Base-by-base conservation (phyloP, 2,888 invertebrate genomes). In the Apamea monoglypha region DNA sequence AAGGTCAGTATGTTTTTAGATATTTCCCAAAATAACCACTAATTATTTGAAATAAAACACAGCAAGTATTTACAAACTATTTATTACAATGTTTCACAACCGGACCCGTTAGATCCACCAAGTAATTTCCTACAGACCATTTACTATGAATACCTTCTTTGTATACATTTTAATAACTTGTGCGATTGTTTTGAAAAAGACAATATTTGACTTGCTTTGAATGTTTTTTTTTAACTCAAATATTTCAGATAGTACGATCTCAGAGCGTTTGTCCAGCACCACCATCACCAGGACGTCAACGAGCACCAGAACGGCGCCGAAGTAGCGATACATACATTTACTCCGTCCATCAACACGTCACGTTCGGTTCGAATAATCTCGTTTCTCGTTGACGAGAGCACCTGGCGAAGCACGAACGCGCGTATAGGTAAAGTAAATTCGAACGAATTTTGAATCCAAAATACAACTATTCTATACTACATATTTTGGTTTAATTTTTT, bases 81-180 rank as follows among this genome's bases (percentile, higher is more conserved):
- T 85, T 85, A 81, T 81, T 85, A 73, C 50, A 64, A 44, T 29
- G 18, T 53, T 73, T 81, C 82, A 82, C 85, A 68, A 80, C 81
- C 72, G 56, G 63, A 85, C 18, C 67, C 29, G 36, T 53, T 21
- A 25, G 53, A 63, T 84, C 85, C 67, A 61, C 72, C 14, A 50
- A 84, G 47, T 70, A 40, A 70, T 56, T 83, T 47, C 21, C 59
- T 68, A 82, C 25, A 80, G 21, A 61, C 16, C 40, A 66, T 53
- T 53, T 25, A 59, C 50, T 77, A 69, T 7, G 1, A 59, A 70
- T 70, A 84, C 21, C 29, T 64, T 71, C 44, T 63, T 63, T 63
- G 40, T 29, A 50, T 63, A 76, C 44, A 53, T 75, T 40, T 25
- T 16, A 50, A 74, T 40, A 36, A 25, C 25, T 56, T 75, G 32